Conservation (phyloP, 2,888 invertebrate genomes). For the Ceraclea dissimilis region DNA sequence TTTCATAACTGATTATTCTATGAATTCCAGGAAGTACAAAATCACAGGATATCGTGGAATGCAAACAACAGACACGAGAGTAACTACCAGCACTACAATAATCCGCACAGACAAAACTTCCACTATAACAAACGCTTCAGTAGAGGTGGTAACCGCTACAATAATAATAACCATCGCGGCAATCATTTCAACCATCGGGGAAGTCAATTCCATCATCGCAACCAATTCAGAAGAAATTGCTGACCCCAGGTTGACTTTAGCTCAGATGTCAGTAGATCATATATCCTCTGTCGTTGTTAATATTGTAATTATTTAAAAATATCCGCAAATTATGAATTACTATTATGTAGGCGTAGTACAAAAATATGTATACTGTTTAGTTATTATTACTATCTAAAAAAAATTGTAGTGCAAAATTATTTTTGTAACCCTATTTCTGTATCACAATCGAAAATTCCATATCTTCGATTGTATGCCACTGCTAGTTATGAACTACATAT, state of each 20-base stretch:
- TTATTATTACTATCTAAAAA: no score
- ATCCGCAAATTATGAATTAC: no score
- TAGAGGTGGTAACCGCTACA: conserved; percentile 10
- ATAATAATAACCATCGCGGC: background rate
- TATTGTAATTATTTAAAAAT: no score
- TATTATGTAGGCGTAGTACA: no score
- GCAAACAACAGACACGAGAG: background rate
- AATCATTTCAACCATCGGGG: conserved; percentile 7
- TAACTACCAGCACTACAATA: background rate
- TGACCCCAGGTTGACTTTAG: conserved; percentile 25
- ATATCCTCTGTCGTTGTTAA: background rate
- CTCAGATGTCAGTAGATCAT: background rate
- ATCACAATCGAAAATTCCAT: no score
- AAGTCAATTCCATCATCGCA: conserved; percentile 10
- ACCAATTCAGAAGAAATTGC: conserved; percentile 21
- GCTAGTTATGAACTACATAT: no score
- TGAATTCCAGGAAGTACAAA: conserved; percentile 17
- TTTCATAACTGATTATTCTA: no score
- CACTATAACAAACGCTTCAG: conserved; percentile 6
- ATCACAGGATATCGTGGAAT: conserved; percentile 10
- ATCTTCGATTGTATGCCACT: no score
- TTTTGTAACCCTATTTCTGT: no score
- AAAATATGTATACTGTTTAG: no score
- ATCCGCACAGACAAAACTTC: conserved; percentile 12
- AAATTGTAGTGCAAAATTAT: no score